Evolutionary conservation across 2,797 vertebrate genomes (phyloP).

Genomic region (Rhadinocentrus ornatus): DNA sequence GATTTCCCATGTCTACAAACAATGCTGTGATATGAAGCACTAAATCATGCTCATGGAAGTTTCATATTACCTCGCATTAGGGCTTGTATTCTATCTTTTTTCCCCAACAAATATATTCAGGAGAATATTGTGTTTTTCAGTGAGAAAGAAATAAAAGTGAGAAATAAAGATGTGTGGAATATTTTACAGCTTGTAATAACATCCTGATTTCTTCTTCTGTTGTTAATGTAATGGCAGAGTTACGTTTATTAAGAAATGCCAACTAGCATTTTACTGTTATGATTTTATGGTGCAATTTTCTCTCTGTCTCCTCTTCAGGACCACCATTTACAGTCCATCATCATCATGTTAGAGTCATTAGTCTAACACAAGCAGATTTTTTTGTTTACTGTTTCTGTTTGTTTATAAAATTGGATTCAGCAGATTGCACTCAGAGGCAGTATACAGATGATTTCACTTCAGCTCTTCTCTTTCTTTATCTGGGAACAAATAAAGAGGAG

Average conservation of each 20-base stretch:
- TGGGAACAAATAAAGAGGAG: neutral
- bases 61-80: neutral
- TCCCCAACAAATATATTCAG: neutral
- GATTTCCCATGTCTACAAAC: constrained; percentile 3
- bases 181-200: neutral
- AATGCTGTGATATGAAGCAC: constrained; percentile 32
- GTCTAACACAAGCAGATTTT: neutral
- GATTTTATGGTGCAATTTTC: neutral
- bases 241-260: neutral
- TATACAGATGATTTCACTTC: neutral
- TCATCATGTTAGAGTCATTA: neutral
- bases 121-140: constrained; percentile 3
- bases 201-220: neutral
- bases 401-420: neutral
- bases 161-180: neutral
- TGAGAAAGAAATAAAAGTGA: neutral
- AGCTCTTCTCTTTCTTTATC: neutral
- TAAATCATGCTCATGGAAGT: constrained; percentile 25
- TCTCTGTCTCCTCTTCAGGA: neutral
- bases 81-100: constrained; percentile 1
- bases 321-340: neutral
- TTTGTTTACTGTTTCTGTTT: neutral
- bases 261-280: neutral
- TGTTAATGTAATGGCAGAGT: neutral
- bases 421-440: constrained; percentile 3